Evolutionary conservation across 2,113 vertebrate genomes (phyloP), one percentile per base, ranked within the genome.

Genomic region (Furnarius figulus): DNA sequence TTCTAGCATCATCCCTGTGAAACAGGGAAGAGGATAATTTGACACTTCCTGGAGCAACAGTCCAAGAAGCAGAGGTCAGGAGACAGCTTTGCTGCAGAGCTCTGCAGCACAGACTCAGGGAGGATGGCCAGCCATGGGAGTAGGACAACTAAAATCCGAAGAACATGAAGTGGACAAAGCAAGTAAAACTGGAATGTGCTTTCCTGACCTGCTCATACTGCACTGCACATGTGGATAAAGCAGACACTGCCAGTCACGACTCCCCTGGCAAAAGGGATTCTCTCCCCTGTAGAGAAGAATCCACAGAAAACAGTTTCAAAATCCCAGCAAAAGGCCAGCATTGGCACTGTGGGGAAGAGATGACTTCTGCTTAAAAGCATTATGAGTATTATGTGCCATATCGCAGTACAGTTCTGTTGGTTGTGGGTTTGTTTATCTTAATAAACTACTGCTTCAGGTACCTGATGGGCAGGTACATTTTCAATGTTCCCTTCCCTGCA

Each of bases 41-140:
- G 63, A 92, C 39, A 11, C 58, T 66, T 91, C 31, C 40, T 33
- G 46, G 15, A 93, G 27, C 53, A 73, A 27, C 24, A 83, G 75
- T 17, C 40, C 58, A 50, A 90, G 83, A 37, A 71, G 21, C 35
- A 87, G 74, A 77, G 67, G 58, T 73, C 21, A 44, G 27, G 33
- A 42, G 24, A 56, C 74, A 73, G 58, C 35, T 42, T 62, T 76
- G n/a, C 82, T 86, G 62, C 72, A 31, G 79, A 62, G 42, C 58
- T 78, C 70, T 49, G 58, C 75, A 85, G 62, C 47, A 30, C 62
- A 30, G 0, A 4, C 27, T 50, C 6, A 21, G 46, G 20, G 44
- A 79, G 20, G 49, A 85, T 0, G 0, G 44, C 3, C 21, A 55
- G 21, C 15, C 6, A 0, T 80, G 31, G 37, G 33, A 71, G 27